These are phyloP conservation scores for Zaprionus ghesquierei DNA, from an alignment of 1,140 invertebrate species.

Conservation along the genomic window DNA sequence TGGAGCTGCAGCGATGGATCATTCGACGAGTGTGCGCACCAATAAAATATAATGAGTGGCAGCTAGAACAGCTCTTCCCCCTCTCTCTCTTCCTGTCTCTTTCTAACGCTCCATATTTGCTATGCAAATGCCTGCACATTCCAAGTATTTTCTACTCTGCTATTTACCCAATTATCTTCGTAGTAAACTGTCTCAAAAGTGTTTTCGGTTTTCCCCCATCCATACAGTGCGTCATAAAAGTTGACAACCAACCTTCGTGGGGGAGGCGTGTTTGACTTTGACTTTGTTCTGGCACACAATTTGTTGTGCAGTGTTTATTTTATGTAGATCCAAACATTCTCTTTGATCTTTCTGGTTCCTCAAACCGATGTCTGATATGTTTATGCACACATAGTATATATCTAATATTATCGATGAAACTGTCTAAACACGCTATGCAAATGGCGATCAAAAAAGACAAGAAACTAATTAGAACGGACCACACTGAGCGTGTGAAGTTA, in stretches of 20 bases:
- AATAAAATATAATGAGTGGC: slow-evolving; percentile 63
- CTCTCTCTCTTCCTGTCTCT: background rate
- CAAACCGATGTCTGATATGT: background rate
- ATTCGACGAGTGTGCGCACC: slow-evolving; percentile 53
- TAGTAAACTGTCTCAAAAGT: slow-evolving; percentile 12
- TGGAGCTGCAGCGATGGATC: slow-evolving; percentile 48
- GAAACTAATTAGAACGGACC: background rate
- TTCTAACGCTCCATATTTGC: slow-evolving; percentile 7
- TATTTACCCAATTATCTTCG: slow-evolving; percentile 44
- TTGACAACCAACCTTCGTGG: background rate
- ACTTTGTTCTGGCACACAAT: slow-evolving; percentile 26
- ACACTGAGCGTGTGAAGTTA: slow-evolving; percentile 1
- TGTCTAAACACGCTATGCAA: slow-evolving; percentile 68
- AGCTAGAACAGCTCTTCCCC: slow-evolving; percentile 33
- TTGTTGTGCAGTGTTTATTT: slow-evolving; percentile 19
- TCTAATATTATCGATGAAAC: slow-evolving; percentile 41
- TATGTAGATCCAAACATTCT: slow-evolving; percentile 16
- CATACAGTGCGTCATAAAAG: slow-evolving; percentile 32
- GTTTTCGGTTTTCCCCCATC: slow-evolving; percentile 5
- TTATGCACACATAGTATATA: slow-evolving; percentile 17
- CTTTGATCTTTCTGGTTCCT: slow-evolving; percentile 51
- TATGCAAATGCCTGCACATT: slow-evolving; percentile 12
- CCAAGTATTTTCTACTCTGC: background rate
- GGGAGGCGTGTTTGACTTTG: background rate
- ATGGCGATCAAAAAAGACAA: slow-evolving; percentile 27